Conservation (phyloP, 2,113 vertebrate genomes). For the Tauraco erythrolophus region DNA sequence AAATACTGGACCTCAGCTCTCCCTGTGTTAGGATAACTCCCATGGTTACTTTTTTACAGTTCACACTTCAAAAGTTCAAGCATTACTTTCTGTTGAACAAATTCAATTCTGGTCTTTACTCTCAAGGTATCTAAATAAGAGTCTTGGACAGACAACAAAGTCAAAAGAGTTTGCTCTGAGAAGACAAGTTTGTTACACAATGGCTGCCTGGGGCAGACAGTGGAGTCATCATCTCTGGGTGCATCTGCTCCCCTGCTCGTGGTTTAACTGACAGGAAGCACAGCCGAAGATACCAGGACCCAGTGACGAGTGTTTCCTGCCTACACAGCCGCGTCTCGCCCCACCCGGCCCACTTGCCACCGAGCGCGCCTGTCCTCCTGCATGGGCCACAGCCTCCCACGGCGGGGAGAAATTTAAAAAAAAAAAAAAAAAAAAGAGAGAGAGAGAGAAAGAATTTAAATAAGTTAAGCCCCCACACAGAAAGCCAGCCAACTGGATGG, state of each 20-base stretch:
- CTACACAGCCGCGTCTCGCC: not conserved
- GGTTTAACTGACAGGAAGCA: constrained; percentile 89
- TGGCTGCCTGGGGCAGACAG: not conserved
- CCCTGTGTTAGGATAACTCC: accelerated
- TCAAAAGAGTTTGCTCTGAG: not conserved
- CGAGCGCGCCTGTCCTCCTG: not conserved
- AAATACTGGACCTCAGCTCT: not conserved
- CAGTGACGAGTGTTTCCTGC: constrained; percentile 73
- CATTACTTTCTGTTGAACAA: not conserved
- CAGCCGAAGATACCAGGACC: constrained; percentile 42
- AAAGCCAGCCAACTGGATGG: not conserved
- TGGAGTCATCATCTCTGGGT: constrained; percentile 1
- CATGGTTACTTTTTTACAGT: not conserved
- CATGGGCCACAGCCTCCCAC: accelerated
- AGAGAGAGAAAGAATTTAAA: not conserved
- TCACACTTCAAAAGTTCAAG: not conserved
- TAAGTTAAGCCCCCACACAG: not conserved
- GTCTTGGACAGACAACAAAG: accelerated
- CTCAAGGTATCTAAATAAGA: not conserved
- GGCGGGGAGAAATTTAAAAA: not conserved
- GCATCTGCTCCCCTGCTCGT: constrained; percentile 78
- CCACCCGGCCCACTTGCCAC: not conserved
- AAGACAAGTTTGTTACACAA: not conserved
- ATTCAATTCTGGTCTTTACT: not conserved
- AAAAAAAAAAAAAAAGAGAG: not conserved